Base-by-base conservation (phyloP, 1,140 invertebrate genomes). In the Pygmarrhopalites habei region DNA sequence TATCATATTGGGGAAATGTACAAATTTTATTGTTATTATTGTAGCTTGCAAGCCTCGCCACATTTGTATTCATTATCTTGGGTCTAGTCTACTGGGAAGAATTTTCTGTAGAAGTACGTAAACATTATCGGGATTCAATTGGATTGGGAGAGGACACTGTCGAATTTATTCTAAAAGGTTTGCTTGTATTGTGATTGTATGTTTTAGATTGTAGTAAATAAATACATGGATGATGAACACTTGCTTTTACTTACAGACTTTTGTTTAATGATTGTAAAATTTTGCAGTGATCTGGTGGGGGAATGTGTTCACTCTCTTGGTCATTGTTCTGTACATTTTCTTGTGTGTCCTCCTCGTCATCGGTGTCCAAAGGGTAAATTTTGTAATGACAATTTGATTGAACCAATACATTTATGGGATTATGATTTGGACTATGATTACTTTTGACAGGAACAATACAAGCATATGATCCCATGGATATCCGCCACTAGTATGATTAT, bases 401-500 rank as follows among this genome's bases (percentile, higher is more conserved):
- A n/a, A n/a, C n/a, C n/a, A n/a, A n/a, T n/a, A n/a, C n/a, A n/a
- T n/a, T n/a, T n/a, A n/a, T n/a, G n/a, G n/a, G n/a, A n/a, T n/a
- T n/a, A n/a, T n/a, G n/a, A 63, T 65, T 53, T 23, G 25, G 44
- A 35, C 39, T 4, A 5, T 21, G 28, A 15, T 52, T 15, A 30
- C 30, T 2, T 46, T 43, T 51, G 58, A 14, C 32, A 71, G 66
- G 69, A 71, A 55, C 59, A 67, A 58, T 71, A 64, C 49, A 71
- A 66, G 52, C 63, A 68, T 41, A 71, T 71, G 69, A 67, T 71
- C 2, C 69, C 69, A 3, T 71, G 69, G 69, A 71, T 71, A 41
- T 67, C 69, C 1, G 47, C 52, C 15, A 62, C 65, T n/a, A 49
- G 44, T 25, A 65, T 68, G 60, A 39, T 71, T 14, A 23, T 71